Evolutionary conservation across 2,113 vertebrate genomes (phyloP).

Genomic region (Amblyornis subalaris): DNA sequence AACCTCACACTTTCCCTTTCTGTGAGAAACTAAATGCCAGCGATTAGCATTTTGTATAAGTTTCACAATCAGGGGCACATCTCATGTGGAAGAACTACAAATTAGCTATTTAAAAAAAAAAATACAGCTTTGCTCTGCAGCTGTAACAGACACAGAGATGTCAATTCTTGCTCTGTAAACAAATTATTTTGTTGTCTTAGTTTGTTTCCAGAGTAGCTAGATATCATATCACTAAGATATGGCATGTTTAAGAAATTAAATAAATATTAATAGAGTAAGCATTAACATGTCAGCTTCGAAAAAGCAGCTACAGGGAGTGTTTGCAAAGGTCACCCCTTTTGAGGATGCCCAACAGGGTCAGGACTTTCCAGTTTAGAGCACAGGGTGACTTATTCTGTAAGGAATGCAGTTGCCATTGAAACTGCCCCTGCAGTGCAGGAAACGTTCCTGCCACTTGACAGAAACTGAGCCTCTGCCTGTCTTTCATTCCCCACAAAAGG

Average conservation of each 20-base stretch:
- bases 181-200: background rate
- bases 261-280: background rate
- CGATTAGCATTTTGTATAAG: background rate
- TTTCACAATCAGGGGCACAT: background rate
- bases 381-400: accelerated
- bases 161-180: background rate
- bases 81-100: background rate
- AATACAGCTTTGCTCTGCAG: background rate
- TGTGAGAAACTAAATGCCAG: background rate
- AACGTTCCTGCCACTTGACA: background rate
- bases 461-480: background rate
- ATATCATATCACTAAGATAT: background rate
- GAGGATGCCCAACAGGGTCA: background rate
- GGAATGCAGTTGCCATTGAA: background rate
- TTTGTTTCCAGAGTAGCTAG: background rate
- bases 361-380: background rate
- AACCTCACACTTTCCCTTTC: background rate
- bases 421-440: background rate
- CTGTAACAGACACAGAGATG: background rate
- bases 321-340: background rate
- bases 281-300: background rate
- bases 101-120: background rate
- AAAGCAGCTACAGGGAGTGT: background rate
- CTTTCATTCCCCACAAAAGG: background rate
- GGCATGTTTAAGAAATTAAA: conserved; percentile 2